Conservation (phyloP, 1,140 invertebrate species). For the Macrobrachium rosenbergii region DNA sequence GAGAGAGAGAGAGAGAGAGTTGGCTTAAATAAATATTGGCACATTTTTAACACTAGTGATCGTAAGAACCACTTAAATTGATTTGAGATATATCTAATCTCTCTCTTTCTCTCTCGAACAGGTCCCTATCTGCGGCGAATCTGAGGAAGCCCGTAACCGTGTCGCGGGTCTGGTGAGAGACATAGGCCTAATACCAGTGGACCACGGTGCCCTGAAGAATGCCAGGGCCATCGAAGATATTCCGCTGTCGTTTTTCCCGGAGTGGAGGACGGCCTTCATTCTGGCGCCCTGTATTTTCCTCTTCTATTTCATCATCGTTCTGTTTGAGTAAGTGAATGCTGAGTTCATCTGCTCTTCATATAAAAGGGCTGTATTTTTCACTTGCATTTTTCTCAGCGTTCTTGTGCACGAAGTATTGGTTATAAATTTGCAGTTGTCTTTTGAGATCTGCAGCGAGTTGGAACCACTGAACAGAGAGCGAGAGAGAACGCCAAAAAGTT, state of each 20-base stretch:
- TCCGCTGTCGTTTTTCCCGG: conserved; percentile 55
- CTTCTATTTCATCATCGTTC: conserved; percentile 10
- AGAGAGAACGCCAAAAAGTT: too few species aligned
- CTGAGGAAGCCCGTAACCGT: background rate
- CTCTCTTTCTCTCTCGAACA: background rate
- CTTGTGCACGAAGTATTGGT: too few species aligned
- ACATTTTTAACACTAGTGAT: too few species aligned
- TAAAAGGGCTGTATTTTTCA: background rate
- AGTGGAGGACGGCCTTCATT: conserved; percentile 31
- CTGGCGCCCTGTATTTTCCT: background rate
- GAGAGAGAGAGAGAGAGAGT: too few species aligned
- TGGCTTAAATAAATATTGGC: too few species aligned
- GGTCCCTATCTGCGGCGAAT: conserved; percentile 39
- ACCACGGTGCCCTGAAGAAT: conserved; percentile 48
- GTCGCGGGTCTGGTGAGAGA: conserved; percentile 36
- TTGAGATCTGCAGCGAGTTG: too few species aligned
- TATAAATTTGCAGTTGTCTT: too few species aligned
- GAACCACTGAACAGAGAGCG: too few species aligned
- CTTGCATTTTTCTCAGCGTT: too few species aligned
- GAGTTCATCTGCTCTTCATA: background rate
- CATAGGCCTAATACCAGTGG: conserved; percentile 44
- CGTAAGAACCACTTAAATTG: too few species aligned
- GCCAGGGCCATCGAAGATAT: conserved; percentile 55
- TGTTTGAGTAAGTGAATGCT: conserved; percentile 11
- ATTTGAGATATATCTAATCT: background rate